Evolutionary conservation across 2,797 vertebrate species (phyloP).

Genomic region (Eulemur mongoz): DNA sequence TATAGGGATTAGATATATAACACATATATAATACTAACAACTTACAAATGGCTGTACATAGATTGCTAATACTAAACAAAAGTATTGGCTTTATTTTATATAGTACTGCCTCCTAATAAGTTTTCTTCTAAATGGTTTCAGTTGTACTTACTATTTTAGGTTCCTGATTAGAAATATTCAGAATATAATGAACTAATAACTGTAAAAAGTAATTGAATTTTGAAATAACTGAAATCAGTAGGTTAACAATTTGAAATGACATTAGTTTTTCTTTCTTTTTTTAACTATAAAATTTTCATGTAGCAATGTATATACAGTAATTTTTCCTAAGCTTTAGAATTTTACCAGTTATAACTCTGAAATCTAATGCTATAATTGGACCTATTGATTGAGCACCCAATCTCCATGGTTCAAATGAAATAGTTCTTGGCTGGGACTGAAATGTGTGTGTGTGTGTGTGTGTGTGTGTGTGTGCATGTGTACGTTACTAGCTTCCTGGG

Average conservation of each 20-base stretch:
- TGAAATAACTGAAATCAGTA: conserved; percentile 42
- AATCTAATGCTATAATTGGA: neutral
- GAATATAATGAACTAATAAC: neutral
- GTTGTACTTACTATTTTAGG: neutral
- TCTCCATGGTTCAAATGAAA: neutral
- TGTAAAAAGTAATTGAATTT: conserved; percentile 37
- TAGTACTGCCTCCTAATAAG: neutral
- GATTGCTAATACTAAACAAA: neutral
- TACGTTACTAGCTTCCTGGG: neutral
- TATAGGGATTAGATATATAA: neutral
- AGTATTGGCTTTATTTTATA: conserved; percentile 15
- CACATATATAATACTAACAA: neutral
- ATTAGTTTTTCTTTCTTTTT: neutral
- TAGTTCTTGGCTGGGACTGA: neutral
- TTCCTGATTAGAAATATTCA: neutral
- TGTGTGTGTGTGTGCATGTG: neutral
- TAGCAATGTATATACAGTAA: neutral
- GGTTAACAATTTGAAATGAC: neutral
- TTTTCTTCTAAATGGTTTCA: conserved; percentile 13
- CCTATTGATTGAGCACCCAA: neutral
- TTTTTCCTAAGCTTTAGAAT: conserved; percentile 1
- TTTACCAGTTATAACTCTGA: neutral
- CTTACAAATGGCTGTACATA: neutral
- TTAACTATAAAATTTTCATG: neutral
- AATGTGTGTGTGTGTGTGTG: neutral